A percentile compares a stretch with the other conserved stretches of the same genome.
Conservation (phyloP, 1,140 invertebrate genomes). For the Leptonema lineaticorne region DNA sequence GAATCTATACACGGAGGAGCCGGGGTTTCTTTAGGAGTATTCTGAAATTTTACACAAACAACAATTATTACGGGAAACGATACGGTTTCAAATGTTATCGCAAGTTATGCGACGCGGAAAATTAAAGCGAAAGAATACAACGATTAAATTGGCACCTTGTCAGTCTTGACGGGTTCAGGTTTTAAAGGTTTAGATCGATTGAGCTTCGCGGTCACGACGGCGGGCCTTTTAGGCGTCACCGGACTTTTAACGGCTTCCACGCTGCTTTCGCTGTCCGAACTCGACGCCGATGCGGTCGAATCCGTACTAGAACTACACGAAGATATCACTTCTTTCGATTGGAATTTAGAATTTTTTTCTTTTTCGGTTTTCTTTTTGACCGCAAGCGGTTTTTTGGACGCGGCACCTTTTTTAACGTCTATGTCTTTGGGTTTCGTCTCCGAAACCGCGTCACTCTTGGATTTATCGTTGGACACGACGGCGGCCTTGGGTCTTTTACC, state of each 20-base stretch:
- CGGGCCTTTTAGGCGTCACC: conserved; percentile 28
- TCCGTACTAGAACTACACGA: conserved; percentile 52
- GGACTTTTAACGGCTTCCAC: conserved; percentile 28
- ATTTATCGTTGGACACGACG: conserved; percentile 39
- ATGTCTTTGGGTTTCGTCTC: conserved; percentile 43
- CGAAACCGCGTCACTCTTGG: conserved; percentile 44
- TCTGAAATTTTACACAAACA: conserved; percentile 29
- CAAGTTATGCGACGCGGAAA: neutral
- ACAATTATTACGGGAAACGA: neutral
- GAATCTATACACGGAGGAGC: conserved; percentile 52
- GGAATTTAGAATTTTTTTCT: conserved; percentile 44
- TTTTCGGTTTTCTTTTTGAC: conserved; percentile 43
- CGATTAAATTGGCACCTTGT: conserved; percentile 30
- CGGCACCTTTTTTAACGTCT: conserved; percentile 40
- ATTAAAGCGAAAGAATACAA: neutral
- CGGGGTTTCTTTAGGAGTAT: conserved; percentile 41
- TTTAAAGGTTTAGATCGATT: conserved; percentile 26
- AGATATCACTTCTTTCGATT: conserved; percentile 48
- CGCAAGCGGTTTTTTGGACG: conserved; percentile 31
- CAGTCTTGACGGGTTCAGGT: conserved; percentile 38
- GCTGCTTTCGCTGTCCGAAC: conserved; percentile 49
- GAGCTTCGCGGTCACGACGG: conserved; percentile 33
- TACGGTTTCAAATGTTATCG: neutral
- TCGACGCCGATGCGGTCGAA: conserved; percentile 43
- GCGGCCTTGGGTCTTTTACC: conserved; percentile 51